Evolutionary conservation across 2,888 invertebrate genomes (phyloP), one percentile per base, ranked within the genome.

Genomic region (Itoplectis maculator): DNA sequence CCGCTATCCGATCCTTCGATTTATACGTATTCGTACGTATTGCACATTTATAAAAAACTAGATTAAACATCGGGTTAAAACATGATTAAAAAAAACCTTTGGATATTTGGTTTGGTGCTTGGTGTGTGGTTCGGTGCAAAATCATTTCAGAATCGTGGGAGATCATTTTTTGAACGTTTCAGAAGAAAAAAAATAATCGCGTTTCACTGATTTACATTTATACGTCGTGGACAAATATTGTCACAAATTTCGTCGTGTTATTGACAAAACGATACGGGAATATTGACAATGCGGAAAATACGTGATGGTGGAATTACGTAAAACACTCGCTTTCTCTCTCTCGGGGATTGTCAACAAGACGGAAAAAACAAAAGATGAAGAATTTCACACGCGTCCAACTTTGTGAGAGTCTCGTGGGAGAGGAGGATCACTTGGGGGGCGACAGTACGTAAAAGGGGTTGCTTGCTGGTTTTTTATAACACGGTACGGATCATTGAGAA

Each of bases 121-220:
- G 87, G 82, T 87, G 93, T 94, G 93, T 94, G 93, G 94, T 93
- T 94, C 94, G 95, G 95, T 95, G 95, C 95, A 95, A 95, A 95
- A 95, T 95, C 95, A 94, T 86, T 66, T 68, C 80, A 61, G 15
- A 81, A 65, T 74, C 59, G 37, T 63, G 54, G 79, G 59, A 59
- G 37, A 69, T 45, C 56, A 23, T 66, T 42, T 54, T 66, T 11
- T 20, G 61, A 35, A 59, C 29, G 5, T 29, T 29, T 29, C 3
- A 59, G 7, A 59, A 59, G 0, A 5, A n/a, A 40, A 18, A 9
- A 40, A 61, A 61, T 61, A 61, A 15, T 37, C 56, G 56, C 56
- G 56, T 9, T 35, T 56, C 2, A 35, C 6, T 13, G 29, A n/a
- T 56, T 35, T 11, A 54, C 20, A 23, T 9, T 54, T 0, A 37